Base-by-base conservation (phyloP, 2,888 invertebrate species). In the Congeria kusceri region DNA sequence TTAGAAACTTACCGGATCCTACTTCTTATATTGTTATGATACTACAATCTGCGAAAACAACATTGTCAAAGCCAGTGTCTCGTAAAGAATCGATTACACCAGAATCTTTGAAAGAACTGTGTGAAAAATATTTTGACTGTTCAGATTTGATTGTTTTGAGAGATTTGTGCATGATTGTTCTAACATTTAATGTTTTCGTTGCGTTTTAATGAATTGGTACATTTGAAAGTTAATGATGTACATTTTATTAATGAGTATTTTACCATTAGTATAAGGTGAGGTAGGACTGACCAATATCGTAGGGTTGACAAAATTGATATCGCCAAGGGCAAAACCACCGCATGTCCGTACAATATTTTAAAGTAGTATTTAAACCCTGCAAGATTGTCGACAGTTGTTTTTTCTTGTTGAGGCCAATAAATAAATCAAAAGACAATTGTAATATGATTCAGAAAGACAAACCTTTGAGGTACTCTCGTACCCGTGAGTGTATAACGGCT, bases 221-320 rank as follows among this genome's bases (percentile, higher is more conserved):
- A 73, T 70, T 47, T 74, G 20, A 67, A 68, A 46, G 72, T n/a
- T 39, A 58, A 72, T 59, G 77, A 77, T 63, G 39, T 83, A 7
- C 29, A 27, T 18, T 72, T 77, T 44, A 11, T 32, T 39, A 68
- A 77, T 3, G 59, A 64, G n/a, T 49, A 78, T 74, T 47, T 81
- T 32, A 62, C 44, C 15, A 49, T 81, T 20, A 27, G 58, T 25
- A 83, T 85, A 44, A 56, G 32, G 9, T 67, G 74, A 63, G 72
- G 83, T 70, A 83, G 83, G 53, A 83, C 83, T n/a, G 81, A 82
- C 64, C 77, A 83, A 58, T 84, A 81, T 46, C 58, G 77, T 23
- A 13, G 32, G 0, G 78, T 78, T 20, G 66, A 61, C 29, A 67
- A 84, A 25, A 62, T 82, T 18, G 58, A 76, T 23, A 61, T 84